Evolutionary conservation across 2,113 vertebrate genomes (phyloP).

Genomic region (Phrynosoma platyrhinos): DNA sequence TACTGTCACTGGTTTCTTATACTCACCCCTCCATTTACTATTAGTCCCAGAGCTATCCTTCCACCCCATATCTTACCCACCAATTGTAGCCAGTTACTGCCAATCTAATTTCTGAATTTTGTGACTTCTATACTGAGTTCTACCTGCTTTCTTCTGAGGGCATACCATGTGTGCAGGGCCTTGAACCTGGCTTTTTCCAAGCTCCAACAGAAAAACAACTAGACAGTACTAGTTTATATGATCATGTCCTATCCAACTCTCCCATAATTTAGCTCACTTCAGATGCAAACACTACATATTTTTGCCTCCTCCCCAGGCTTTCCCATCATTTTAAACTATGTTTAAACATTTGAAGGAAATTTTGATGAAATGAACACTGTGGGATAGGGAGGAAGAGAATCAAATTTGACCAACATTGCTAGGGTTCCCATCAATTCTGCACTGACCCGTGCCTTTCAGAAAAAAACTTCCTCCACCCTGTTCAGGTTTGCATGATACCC

Average conservation of each 20-base stretch:
- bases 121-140: background rate
- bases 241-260: background rate
- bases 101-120: background rate
- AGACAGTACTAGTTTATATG: background rate
- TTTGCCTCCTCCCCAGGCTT: background rate
- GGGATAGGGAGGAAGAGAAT: background rate
- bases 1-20: too few relatives aligned
- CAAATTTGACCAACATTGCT: too few relatives aligned
- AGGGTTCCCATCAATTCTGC: background rate
- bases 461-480: rapidly evolving
- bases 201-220: too few relatives aligned
- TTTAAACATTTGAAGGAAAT: background rate
- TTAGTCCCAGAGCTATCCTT: background rate
- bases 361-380: background rate
- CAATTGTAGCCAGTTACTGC: background rate
- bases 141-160: background rate
- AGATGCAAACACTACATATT: background rate
- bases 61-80: too few relatives aligned
- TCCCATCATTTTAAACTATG: too few relatives aligned
- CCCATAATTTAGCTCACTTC: background rate
- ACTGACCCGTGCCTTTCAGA: too few relatives aligned
- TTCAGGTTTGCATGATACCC: slow-evolving; percentile 1
- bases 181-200: background rate
- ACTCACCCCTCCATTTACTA: too few relatives aligned
- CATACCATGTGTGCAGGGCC: too few relatives aligned